Percentiles rank a stretch among this genome's conserved stretches.
phyloP scores from a whole-genome alignment of 2,888 invertebrate species.

The Ceraclea dissimilis region DNA sequence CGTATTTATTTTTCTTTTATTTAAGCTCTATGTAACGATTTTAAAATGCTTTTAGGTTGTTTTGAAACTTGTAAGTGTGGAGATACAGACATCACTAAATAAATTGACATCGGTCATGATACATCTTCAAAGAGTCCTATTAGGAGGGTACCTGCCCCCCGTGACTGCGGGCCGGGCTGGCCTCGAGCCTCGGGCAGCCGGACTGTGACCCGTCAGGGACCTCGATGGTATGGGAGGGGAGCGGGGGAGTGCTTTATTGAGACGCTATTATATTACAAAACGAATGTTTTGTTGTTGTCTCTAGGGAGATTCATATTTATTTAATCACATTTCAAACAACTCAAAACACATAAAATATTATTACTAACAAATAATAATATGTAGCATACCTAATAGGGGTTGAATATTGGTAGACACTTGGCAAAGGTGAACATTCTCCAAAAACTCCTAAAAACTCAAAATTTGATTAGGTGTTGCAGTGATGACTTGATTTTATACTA shows the following conservation, averaged over 20 bases:
- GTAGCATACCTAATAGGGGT: no score
- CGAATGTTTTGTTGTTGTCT: conserved; percentile 15
- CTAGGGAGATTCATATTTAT: conserved; percentile 9
- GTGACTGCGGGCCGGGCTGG: conserved; percentile 7
- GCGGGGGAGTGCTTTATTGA: conserved; percentile 24
- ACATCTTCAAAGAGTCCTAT: conserved; percentile 10
- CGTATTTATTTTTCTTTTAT: no score
- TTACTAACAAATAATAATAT: no score
- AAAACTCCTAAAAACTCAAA: no score
- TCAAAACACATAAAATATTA: no score
- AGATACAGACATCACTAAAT: conserved; percentile 13
- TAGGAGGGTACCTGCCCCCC: neutral
- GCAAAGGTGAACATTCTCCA: no score
- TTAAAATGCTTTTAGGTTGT: no score
- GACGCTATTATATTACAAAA: conserved; percentile 24
- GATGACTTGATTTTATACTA: no score
- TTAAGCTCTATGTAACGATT: no score
- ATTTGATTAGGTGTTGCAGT: no score
- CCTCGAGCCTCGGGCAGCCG: conserved; percentile 2
- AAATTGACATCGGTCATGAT: conserved; percentile 14
- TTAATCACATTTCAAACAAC: neutral
- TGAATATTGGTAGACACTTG: no score
- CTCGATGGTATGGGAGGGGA: conserved; percentile 7
- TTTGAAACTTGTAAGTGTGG: neutral
- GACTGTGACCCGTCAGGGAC: neutral